A percentile compares a stretch with the other conserved stretches of the same genome.
phyloP scores from a whole-genome alignment of 2,888 invertebrate genomes.

The Eutolmus rufibarbis region DNA sequence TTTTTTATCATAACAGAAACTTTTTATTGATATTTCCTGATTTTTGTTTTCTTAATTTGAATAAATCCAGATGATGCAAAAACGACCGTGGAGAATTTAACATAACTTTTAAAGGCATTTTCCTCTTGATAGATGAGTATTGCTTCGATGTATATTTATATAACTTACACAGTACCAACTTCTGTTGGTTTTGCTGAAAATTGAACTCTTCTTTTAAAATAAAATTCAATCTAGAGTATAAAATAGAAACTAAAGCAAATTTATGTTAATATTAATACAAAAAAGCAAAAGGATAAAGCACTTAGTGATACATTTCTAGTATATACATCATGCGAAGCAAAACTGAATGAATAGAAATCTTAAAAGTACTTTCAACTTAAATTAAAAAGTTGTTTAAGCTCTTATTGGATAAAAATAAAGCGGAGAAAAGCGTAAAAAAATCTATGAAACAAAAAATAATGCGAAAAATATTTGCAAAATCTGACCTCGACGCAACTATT shows the following conservation, averaged over 20 bases:
- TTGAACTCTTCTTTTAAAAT: background rate
- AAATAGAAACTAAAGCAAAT: background rate
- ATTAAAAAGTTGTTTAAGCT: background rate
- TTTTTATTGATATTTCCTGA: no score
- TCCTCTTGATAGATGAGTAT: background rate
- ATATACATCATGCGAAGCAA: background rate
- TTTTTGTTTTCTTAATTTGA: no score
- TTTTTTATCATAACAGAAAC: no score
- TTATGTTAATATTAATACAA: background rate
- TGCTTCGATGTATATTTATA: no score
- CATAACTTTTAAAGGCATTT: no score
- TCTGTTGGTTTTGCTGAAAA: background rate
- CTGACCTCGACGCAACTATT: constrained; percentile 64
- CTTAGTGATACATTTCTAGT: background rate
- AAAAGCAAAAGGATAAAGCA: background rate
- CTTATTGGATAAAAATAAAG: background rate
- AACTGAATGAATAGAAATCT: background rate
- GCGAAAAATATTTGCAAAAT: constrained; percentile 43
- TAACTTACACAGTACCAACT: no score
- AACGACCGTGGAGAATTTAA: no score
- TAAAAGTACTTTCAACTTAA: background rate
- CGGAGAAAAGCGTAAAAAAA: constrained; percentile 21
- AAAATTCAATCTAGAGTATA: background rate
- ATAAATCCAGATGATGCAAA: no score
- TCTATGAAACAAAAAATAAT: constrained; percentile 2